Evolutionary conservation across 2,888 invertebrate species (phyloP), one percentile per base, ranked within the genome.

Genomic region (Ectemnius lituratus): DNA sequence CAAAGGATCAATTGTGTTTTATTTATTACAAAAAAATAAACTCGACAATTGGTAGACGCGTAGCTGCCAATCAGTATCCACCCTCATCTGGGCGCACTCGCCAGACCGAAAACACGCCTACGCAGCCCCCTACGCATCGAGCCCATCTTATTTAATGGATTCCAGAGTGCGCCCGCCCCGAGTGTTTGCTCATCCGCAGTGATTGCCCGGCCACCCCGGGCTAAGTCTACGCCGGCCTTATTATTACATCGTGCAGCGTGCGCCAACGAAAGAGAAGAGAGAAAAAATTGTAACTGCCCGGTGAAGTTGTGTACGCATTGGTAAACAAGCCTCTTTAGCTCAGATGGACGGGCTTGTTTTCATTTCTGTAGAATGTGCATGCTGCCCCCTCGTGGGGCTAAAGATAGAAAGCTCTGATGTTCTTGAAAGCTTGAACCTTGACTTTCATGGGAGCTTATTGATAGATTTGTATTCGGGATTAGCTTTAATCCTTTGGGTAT

Each of bases 61-160:
- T 49, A 3, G 37, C 8, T 6, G 46, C 8, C 20, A 14, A 11
- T 14, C 46, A 28, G 16, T 11, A 18, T 62, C 62, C 46, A 14
- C 52, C 14, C 16, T 11, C 23, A 23, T 23, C 52, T 16, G 5
- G n/a, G 52, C 2, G 16, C 16, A 52, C 20, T n/a, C 16, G 20
- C 47, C 46, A 16, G 37, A 37, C 37, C 28, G n/a, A 60, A 60
- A 28, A 13, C 23, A 11, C 59, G 56, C 56, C 62, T 14, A 45
- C 37, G 61, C 62, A 66, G 67, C 75, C 69, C 78, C 61, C 77
- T 73, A 75, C 70, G 73, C 77, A 75, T 75, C 71, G 79, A 76
- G 68, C 75, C 71, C 68, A 49, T 84, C 75, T 83, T 84, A 83
- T 84, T 37, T 84, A 84, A 84, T 82, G 81, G 76, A 84, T 84